Evolutionary conservation across 2,797 vertebrate species (phyloP).

Genomic region (Peromyscus nudipes): DNA sequence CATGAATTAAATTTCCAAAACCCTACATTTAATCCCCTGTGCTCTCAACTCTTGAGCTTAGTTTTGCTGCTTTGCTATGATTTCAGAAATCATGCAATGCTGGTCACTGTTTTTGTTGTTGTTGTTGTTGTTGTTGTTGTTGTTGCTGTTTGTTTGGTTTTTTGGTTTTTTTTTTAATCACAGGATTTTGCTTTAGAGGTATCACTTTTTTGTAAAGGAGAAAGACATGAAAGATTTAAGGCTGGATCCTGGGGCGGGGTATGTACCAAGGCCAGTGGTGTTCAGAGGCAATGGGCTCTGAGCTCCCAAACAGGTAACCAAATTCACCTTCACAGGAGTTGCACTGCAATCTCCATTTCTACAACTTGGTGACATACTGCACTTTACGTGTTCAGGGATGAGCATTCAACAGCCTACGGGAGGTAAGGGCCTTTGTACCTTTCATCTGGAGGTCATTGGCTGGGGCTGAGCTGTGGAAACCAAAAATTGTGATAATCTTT

Average conservation of each 20-base stretch:
- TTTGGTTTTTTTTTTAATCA: slow-evolving; percentile 57
- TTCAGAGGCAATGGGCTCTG: too few relatives aligned
- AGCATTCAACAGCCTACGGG: background rate
- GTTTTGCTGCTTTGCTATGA: slow-evolving; percentile 45
- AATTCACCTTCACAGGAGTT: slow-evolving; percentile 31
- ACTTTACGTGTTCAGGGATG: slow-evolving; percentile 60
- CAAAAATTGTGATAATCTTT: slow-evolving; percentile 65
- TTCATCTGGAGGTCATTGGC: slow-evolving; percentile 55
- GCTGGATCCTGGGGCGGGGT: background rate
- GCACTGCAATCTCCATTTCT: slow-evolving; percentile 32
- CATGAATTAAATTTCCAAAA: slow-evolving; percentile 27
- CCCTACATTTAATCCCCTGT: slow-evolving; percentile 6
- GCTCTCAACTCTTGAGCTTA: background rate
- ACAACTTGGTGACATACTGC: slow-evolving; percentile 57
- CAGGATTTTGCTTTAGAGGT: slow-evolving; percentile 34
- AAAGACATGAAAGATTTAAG: slow-evolving; percentile 37
- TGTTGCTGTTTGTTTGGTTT: too few relatives aligned
- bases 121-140: too few relatives aligned
- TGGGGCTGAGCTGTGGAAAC: slow-evolving; percentile 33
- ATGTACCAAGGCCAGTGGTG: background rate
- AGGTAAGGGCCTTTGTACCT: background rate
- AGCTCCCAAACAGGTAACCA: slow-evolving; percentile 28
- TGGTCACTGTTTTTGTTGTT: background rate
- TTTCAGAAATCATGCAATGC: slow-evolving; percentile 39
- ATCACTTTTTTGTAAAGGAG: slow-evolving; percentile 6